phyloP scores from a whole-genome alignment of 1,140 invertebrate genomes.

The Nautilus pompilius region DNA sequence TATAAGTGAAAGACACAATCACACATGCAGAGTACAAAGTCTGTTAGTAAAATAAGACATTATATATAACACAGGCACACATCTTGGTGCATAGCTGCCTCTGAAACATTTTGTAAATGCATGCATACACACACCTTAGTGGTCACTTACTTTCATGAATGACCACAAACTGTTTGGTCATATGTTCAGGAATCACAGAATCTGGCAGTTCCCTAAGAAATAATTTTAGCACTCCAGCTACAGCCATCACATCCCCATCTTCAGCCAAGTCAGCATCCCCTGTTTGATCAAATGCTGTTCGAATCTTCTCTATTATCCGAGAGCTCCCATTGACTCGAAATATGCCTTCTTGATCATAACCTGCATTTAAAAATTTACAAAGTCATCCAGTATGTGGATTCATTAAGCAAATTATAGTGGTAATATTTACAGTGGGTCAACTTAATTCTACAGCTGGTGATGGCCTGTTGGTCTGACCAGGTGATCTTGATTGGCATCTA shows the following conservation, averaged over 20 bases:
- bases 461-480: too few relatives aligned
- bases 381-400: too few relatives aligned
- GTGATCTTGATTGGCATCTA: too few relatives aligned
- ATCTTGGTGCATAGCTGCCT: too few relatives aligned
- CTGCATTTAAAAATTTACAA: conserved; percentile 20
- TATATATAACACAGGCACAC: too few relatives aligned
- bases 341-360: conserved; percentile 51
- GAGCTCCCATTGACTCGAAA: conserved; percentile 55
- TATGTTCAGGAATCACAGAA: conserved; percentile 47
- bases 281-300: conserved; percentile 45
- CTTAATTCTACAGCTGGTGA: too few relatives aligned
- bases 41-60: too few relatives aligned
- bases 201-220: conserved; percentile 57
- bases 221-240: conserved; percentile 53
- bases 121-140: too few relatives aligned
- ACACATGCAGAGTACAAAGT: too few relatives aligned
- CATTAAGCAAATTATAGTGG: not conserved
- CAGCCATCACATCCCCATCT: conserved; percentile 49
- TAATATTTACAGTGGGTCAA: too few relatives aligned
- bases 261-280: conserved; percentile 55
- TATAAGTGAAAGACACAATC: too few relatives aligned
- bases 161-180: conserved; percentile 45
- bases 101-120: too few relatives aligned
- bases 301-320: conserved; percentile 52
- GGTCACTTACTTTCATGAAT: conserved; percentile 34